Base-by-base conservation (phyloP, 2,113 vertebrate species). In the Xenopus laevis region DNA sequence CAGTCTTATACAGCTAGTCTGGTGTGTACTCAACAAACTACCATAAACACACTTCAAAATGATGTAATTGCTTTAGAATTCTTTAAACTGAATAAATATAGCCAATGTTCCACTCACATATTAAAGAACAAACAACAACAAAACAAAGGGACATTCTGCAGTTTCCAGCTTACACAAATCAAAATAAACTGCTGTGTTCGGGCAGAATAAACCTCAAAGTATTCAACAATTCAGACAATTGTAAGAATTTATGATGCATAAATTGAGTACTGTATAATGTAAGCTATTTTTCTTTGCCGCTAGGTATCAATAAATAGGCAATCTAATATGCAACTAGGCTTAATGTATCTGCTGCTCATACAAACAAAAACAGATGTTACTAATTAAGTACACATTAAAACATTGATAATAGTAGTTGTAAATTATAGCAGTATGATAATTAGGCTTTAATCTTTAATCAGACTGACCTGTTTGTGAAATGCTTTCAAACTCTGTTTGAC, bases 291-390 rank as follows among this genome's bases (percentile, higher is more conserved):
- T 82, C 83, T 23, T 86, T 89, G 85, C 82, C 45, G 81, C 83
- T 83, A 87, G 85, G 71, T 90, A 89, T 87, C 87, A 85, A 84
- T 91, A 85, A 91, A 90, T 84, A 71, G 81, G 86, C 85, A 84
- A 81, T 91, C 91, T 90, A 87, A 91, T 89, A 85, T 81, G 81
- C 82, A 78, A 86, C 86, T 87, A 86, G 83, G 82, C 83, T 81
- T 87, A 87, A 46, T 80, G 85, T 86, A 77, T 83, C 84, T 81
- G 82, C 83, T 88, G 82, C 62, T 83, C 61, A 74, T 78, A 47
- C 82, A 87, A 89, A 89, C 88, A 90, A 83, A 91, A 87, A 91
- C 91, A 92, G 90, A 92, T 92, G 91, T 90, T 91, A 82, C 86
- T 91, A 92, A 92, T 92, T 91, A 90, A 88, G 86, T 72, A 76